These are phyloP conservation scores for Pteruthius melanotis DNA, from an alignment of 2,113 vertebrate species.

Conservation along the genomic window DNA sequence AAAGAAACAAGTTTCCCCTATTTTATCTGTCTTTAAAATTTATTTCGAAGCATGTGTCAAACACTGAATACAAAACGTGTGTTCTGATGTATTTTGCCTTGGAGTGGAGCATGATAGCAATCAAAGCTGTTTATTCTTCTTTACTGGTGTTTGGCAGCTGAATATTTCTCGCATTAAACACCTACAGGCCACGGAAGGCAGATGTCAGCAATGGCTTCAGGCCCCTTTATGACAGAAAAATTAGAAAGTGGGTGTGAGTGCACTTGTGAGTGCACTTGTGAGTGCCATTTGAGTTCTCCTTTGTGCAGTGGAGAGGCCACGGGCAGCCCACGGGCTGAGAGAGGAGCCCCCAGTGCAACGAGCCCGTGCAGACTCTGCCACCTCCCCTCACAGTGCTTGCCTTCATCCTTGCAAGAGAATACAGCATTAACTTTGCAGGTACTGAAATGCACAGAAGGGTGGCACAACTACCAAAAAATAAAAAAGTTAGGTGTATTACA, in stretches of 20 bases:
- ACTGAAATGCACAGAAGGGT: not conserved
- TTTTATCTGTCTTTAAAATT: not conserved
- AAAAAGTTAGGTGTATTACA: no score
- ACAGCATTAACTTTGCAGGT: accelerated
- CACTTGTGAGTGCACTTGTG: not conserved
- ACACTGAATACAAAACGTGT: not conserved
- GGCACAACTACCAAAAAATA: not conserved
- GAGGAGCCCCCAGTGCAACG: accelerated
- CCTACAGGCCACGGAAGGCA: not conserved
- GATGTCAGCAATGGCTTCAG: not conserved
- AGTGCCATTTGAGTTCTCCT: not conserved
- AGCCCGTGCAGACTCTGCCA: not conserved
- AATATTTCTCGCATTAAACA: not conserved
- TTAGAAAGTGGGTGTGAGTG: not conserved
- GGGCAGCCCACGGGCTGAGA: accelerated
- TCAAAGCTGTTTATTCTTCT: not conserved
- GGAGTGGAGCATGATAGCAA: not conserved
- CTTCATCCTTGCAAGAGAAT: not conserved
- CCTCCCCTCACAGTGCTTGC: accelerated
- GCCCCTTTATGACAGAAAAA: not conserved
- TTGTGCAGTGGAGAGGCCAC: accelerated
- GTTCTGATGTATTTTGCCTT: not conserved
- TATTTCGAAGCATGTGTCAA: not conserved
- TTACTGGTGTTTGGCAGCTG: not conserved
- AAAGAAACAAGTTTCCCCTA: not conserved